These are phyloP conservation scores for Mystacornis crossleyi DNA, from an alignment of 2,113 vertebrate genomes.

Conservation along the genomic window DNA sequence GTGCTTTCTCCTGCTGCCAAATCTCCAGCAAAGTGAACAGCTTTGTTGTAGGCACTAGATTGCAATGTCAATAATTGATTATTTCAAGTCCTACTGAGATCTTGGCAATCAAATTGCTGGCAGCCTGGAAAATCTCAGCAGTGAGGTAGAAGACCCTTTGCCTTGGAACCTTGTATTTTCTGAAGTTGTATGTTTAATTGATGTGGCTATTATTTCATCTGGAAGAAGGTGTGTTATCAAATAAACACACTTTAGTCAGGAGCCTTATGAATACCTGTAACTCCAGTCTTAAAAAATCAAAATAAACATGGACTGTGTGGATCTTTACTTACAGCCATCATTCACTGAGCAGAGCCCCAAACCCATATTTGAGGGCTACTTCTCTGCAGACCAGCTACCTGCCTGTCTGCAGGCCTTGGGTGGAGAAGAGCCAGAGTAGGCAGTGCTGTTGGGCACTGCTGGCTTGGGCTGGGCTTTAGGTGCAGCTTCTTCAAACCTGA, in stretches of 20 bases:
- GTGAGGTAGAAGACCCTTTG: background rate
- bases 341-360: background rate
- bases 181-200: background rate
- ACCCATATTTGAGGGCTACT: background rate
- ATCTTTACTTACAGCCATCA: background rate
- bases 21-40: background rate
- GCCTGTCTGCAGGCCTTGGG: background rate
- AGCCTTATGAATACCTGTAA: background rate
- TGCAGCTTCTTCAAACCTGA: background rate
- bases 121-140: background rate
- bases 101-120: background rate
- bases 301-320: fast-evolving
- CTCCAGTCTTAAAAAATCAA: background rate
- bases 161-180: background rate
- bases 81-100: background rate
- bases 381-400: background rate
- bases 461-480: background rate
- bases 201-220: background rate
- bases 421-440: background rate
- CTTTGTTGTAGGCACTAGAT: background rate
- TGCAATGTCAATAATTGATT: background rate
- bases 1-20: background rate
- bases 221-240: background rate
- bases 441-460: fast-evolving
- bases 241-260: background rate